Evolutionary conservation across 1,140 invertebrate species (phyloP).

Genomic region (Drosophila aff.): DNA sequence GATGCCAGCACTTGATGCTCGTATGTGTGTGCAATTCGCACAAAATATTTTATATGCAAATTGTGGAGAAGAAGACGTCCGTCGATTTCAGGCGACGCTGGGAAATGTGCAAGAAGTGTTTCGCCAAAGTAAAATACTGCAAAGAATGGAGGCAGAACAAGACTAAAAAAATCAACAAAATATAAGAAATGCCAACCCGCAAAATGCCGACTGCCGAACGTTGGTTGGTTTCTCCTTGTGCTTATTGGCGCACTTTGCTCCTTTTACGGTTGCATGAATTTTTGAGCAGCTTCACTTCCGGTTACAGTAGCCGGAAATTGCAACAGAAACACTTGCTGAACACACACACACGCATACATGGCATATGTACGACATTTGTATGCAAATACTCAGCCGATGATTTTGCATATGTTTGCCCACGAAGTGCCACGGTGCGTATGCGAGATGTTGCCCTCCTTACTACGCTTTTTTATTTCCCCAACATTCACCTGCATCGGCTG

Average conservation of each 20-base stretch:
- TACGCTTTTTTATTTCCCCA: conserved; percentile 31
- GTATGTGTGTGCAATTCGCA: conserved; percentile 46
- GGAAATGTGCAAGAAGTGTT: conserved; percentile 35
- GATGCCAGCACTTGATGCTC: conserved; percentile 50
- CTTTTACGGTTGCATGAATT: conserved; percentile 77
- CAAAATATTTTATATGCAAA: conserved; percentile 56
- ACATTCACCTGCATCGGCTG: conserved; percentile 49
- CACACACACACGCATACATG: conserved; percentile 17
- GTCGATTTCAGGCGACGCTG: conserved; percentile 33
- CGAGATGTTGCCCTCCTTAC: conserved; percentile 32
- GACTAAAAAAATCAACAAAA: conserved; percentile 18
- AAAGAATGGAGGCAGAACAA: neutral
- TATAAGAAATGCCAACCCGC: conserved; percentile 22
- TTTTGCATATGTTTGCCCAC: conserved; percentile 60
- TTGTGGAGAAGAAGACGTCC: conserved; percentile 37
- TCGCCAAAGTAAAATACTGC: conserved; percentile 28
- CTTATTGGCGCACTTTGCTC: conserved; percentile 72
- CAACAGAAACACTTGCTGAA: conserved; percentile 65
- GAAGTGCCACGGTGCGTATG: conserved; percentile 64
- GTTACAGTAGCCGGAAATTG: conserved; percentile 73
- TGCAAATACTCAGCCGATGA: conserved; percentile 67
- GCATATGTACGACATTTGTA: conserved; percentile 71
- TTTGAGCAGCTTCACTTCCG: conserved; percentile 73
- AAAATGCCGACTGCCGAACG: conserved; percentile 35
- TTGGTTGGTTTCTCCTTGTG: conserved; percentile 18